Evolutionary conservation across 2,113 vertebrate genomes (phyloP), one percentile per base, ranked within the genome.

Genomic region (Leuciscus idus): DNA sequence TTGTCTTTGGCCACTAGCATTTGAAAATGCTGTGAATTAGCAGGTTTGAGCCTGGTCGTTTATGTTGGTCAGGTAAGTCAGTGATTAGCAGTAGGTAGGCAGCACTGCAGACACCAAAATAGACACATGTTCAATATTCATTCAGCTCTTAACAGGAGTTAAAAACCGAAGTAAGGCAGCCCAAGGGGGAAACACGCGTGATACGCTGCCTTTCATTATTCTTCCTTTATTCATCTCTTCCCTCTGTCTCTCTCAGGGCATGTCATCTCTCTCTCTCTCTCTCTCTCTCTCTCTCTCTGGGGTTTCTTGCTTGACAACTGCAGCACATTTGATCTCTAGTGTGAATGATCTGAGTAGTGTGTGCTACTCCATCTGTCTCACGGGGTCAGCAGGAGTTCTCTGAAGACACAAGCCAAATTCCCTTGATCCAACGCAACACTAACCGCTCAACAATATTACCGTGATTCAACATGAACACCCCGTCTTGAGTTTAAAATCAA

Each of bases 281-380:
- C 78, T 57, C 19, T 74, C 52, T 81, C 9, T 68, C 68, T 17
- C 39, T 84, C 72, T 83, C 73, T 26, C 73, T 26, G 17, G 78
- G 62, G 61, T 23, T 82, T 43, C 86, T 82, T 85, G 50, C 73
- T 55, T 87, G 85, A 87, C 85, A 83, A 89, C 83, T 74, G 76
- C 52, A 62, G 76, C 83, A 48, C 80, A 84, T 66, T 87, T 82
- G n/a, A 68, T 82, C 84, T 78, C 62, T 10, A 17, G 52, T 26
- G 83, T 43, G 43, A 46, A 43, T 72, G 59, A 78, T 64, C 48
- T 61, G 77, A 89, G 77, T 10, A 57, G 46, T 62, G 50, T 64
- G 70, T 73, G 59, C 83, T 64, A 64, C 80, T 61, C 43, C 36
- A n/a, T 68, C 61, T 62, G 59, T 76, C 85, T 85, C 88, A 66